These are phyloP conservation scores for Mareca strepera DNA, from an alignment of 2,797 vertebrate species.

Conservation along the genomic window DNA sequence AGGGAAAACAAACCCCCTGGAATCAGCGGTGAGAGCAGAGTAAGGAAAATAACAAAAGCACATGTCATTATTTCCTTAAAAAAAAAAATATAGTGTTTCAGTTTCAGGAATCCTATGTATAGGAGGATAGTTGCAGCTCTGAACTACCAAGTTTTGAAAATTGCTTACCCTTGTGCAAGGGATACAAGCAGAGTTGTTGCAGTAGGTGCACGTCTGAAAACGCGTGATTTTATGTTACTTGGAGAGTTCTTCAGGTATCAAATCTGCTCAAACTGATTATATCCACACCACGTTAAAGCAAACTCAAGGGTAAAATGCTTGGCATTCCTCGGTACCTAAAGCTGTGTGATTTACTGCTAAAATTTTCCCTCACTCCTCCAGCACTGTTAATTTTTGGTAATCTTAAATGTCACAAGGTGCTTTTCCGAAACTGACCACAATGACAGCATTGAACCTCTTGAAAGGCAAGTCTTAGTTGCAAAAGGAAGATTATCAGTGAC, in stretches of 20 bases:
- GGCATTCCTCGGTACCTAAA: neutral
- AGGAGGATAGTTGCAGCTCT: conserved; percentile 3
- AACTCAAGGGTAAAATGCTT: neutral
- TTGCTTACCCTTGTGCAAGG: neutral
- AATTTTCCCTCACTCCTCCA: neutral
- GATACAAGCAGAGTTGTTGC: neutral
- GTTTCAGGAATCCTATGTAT: neutral
- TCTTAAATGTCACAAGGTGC: neutral
- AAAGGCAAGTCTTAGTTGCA: neutral
- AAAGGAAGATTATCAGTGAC: neutral
- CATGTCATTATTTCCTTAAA: conserved; percentile 27
- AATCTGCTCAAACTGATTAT: neutral
- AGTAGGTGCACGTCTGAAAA: neutral
- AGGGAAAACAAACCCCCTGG: conserved; percentile 41
- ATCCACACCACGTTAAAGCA: neutral
- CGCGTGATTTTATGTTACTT: neutral
- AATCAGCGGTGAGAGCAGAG: conserved; percentile 21
- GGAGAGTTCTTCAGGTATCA: neutral
- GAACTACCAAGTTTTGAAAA: neutral
- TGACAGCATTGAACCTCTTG: neutral
- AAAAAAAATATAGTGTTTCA: neutral
- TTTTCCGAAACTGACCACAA: neutral
- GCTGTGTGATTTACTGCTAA: neutral
- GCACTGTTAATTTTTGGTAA: neutral
- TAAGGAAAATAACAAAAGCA: conserved; percentile 19